Percentiles rank a stretch among this genome's conserved stretches.
Evolutionary conservation across 2,888 invertebrate genomes (phyloP).

Genomic region (Lymantria dispar): DNA sequence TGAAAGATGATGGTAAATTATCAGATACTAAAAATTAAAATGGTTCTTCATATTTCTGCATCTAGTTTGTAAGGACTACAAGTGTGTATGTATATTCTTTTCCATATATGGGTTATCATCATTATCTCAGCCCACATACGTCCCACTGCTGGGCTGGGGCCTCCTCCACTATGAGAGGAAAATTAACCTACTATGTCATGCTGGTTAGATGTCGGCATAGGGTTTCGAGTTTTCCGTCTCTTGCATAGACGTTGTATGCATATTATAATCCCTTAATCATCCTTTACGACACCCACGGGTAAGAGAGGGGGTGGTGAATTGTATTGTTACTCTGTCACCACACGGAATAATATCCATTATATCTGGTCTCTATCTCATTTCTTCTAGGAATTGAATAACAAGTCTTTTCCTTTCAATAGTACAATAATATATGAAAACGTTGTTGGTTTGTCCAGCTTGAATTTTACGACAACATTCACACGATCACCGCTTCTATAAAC

Average conservation of each 20-base stretch:
- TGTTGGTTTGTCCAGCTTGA: neutral
- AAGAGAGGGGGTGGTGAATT: too few relatives aligned
- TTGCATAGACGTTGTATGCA: too few relatives aligned
- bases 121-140: too few relatives aligned
- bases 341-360: neutral
- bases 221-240: too few relatives aligned
- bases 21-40: constrained; percentile 29
- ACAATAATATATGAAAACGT: neutral
- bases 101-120: neutral
- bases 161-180: too few relatives aligned
- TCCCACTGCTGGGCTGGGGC: too few relatives aligned
- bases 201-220: too few relatives aligned
- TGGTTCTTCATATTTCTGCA: constrained; percentile 1
- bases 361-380: too few relatives aligned
- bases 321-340: too few relatives aligned
- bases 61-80: neutral
- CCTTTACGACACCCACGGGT: too few relatives aligned
- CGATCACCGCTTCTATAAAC: constrained; percentile 3
- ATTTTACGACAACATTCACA: neutral
- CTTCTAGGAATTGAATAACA: neutral
- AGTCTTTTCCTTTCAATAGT: constrained; percentile 1
- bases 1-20: constrained; percentile 32
- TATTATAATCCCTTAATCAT: too few relatives aligned
- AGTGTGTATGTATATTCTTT: neutral
- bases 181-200: too few relatives aligned